Evolutionary conservation across 23 tunicate species (phyloP), one percentile per base, ranked within the genome.

Genomic region (Clavelina lepadiformis): DNA sequence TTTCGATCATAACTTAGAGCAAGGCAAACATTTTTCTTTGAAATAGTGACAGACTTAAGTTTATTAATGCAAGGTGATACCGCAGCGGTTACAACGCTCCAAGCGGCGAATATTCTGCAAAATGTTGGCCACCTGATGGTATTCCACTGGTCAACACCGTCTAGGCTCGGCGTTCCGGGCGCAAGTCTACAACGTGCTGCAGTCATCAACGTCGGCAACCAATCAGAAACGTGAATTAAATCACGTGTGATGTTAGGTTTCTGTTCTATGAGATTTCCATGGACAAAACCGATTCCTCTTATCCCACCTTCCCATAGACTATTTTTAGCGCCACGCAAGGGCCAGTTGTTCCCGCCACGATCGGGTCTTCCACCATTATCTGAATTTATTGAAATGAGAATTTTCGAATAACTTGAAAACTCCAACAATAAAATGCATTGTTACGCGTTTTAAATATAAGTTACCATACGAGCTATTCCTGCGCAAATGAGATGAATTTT

Each of bases 251-350:
- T 45, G 8, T 28, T 27, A 25, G 56, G 60, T 19, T 8, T 19
- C 3, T 5, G 26, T 20, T 47, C 24, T 20, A 41, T 36, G 20
- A 65, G 71, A 28, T 69, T 69, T 28, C 82, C 82, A 52, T 55
- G 69, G 3, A 76, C 73, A 34, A 76, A 76, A 5, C 82, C 82
- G 3, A 76, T 65, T 4, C 60, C 63, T 20, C 68, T 50, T 21
- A 76, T 37, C 33, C 82, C 82, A 35, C 82, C 82, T 51, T 76
- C 82, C 82, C 82, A 76, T 36, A 76, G 33, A 28, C 73, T 65
- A 31, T 56, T 56, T 51, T 76, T 76, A 34, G 27, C 19, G 21
- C 82, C 82, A 13, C 82, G 35, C 54, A 76, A 54, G 3, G 82
- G 82, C 82, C 82, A 76, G 38, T 76, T 76, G 51, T 76, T 76